phyloP scores from a whole-genome alignment of 2,113 vertebrate genomes.

The Lipophrys pholis region DNA sequence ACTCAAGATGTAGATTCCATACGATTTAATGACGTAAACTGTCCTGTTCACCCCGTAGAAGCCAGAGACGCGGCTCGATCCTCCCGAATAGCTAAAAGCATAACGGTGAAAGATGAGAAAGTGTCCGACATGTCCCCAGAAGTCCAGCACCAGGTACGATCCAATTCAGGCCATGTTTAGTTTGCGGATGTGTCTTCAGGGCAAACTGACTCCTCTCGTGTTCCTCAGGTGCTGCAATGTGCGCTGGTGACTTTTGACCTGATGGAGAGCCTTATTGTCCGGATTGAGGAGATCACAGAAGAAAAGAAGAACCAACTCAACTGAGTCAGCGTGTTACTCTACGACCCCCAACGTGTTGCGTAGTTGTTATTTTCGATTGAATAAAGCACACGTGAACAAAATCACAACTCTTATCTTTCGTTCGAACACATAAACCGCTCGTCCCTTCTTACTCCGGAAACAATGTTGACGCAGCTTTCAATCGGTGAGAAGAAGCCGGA shows the following conservation, averaged over 20 bases:
- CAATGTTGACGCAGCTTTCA: too few relatives aligned
- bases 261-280: slow-evolving; percentile 93
- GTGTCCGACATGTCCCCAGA: slow-evolving; percentile 87
- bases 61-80: slow-evolving; percentile 66
- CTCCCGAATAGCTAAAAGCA: slow-evolving; percentile 43
- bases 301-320: slow-evolving; percentile 76
- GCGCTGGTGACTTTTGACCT: slow-evolving; percentile 96
- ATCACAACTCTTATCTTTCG: too few relatives aligned
- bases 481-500: neutral
- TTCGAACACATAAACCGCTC: too few relatives aligned
- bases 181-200: neutral
- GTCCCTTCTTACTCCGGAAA: too few relatives aligned
- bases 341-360: too few relatives aligned
- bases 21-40: neutral
- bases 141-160: slow-evolving; percentile 88
- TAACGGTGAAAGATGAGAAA: slow-evolving; percentile 82
- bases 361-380: too few relatives aligned
- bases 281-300: slow-evolving; percentile 92
- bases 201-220: neutral
- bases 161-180: neutral
- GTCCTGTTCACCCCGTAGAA: slow-evolving; percentile 48
- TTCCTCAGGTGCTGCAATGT: slow-evolving; percentile 90
- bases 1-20: too few relatives aligned
- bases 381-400: too few relatives aligned
- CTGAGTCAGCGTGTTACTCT: neutral